Percentiles rank a stretch among this genome's conserved stretches.
phyloP scores from a whole-genome alignment of 2,797 vertebrate genomes.

The Sitta carolinensis region DNA sequence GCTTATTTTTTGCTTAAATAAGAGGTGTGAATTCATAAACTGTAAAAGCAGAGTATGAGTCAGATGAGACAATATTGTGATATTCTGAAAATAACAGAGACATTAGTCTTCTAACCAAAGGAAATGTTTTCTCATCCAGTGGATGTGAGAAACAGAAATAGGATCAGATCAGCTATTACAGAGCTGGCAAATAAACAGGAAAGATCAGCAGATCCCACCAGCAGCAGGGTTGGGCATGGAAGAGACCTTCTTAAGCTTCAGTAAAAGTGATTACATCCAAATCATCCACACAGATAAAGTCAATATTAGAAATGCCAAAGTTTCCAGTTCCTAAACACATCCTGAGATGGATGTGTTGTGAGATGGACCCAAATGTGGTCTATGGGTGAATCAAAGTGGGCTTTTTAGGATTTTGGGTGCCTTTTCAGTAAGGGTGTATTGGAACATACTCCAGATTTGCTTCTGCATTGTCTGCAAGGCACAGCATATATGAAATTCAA shows the following conservation, averaged over 20 bases:
- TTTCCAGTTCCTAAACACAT: constrained; percentile 1
- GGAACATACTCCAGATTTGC: background rate
- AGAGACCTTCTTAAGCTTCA: background rate
- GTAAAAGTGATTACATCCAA: background rate
- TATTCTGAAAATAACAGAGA: background rate
- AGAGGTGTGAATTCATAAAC: background rate
- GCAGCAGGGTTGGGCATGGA: background rate
- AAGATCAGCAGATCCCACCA: constrained; percentile 25
- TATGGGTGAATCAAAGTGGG: background rate
- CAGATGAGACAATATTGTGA: rapidly evolving
- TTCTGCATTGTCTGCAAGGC: background rate
- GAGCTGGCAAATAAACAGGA: constrained; percentile 44
- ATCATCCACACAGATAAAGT: background rate
- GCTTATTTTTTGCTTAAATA: background rate
- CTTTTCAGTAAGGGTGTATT: background rate
- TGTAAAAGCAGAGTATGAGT: background rate
- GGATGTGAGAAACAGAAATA: constrained; percentile 50
- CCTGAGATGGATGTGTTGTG: background rate
- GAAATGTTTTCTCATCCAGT: background rate
- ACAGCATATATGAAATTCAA: background rate
- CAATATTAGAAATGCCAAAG: constrained; percentile 58
- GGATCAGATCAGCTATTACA: constrained; percentile 26
- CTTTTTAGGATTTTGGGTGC: background rate
- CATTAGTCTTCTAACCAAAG: background rate
- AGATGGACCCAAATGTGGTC: background rate